Conservation (phyloP, 2,888 invertebrate genomes). For the Leucoptera coffeella region DNA sequence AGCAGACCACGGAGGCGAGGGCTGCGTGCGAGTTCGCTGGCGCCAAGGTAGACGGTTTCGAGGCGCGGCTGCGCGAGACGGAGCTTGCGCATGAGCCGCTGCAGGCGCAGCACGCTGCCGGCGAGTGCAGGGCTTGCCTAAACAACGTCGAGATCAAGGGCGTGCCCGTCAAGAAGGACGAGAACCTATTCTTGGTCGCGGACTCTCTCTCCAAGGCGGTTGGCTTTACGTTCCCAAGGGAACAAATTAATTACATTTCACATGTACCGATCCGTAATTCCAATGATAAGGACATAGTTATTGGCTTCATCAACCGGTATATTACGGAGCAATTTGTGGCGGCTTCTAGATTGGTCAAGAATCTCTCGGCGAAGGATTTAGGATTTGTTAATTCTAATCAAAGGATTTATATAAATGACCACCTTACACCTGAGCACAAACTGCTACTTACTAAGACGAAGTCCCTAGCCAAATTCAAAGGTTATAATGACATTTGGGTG, state of each 20-base stretch:
- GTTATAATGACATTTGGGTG: too few species aligned
- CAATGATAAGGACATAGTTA: constrained; percentile 5
- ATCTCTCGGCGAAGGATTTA: neutral
- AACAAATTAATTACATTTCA: constrained; percentile 6
- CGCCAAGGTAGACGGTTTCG: neutral
- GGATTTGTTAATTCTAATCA: too few species aligned
- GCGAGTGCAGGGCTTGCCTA: neutral
- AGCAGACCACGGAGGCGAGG: too few species aligned
- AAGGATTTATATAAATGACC: neutral
- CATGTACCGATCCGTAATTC: constrained; percentile 3
- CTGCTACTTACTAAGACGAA: neutral
- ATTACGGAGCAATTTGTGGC: constrained; percentile 6
- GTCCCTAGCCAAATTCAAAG: too few species aligned
- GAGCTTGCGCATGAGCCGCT: neutral
- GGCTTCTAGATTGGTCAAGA: constrained; percentile 1
- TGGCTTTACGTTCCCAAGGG: neutral
- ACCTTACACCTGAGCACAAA: neutral
- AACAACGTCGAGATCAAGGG: neutral
- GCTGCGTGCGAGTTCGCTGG: neutral
- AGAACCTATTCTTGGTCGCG: neutral
- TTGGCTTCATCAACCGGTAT: constrained; percentile 6
- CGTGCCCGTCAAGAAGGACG: too few species aligned
- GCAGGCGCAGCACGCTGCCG: neutral
- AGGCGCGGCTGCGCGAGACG: neutral
- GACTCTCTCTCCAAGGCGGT: neutral